phyloP scores from a whole-genome alignment of 2,797 vertebrate species.

The Catamblyrhynchus diadema region DNA sequence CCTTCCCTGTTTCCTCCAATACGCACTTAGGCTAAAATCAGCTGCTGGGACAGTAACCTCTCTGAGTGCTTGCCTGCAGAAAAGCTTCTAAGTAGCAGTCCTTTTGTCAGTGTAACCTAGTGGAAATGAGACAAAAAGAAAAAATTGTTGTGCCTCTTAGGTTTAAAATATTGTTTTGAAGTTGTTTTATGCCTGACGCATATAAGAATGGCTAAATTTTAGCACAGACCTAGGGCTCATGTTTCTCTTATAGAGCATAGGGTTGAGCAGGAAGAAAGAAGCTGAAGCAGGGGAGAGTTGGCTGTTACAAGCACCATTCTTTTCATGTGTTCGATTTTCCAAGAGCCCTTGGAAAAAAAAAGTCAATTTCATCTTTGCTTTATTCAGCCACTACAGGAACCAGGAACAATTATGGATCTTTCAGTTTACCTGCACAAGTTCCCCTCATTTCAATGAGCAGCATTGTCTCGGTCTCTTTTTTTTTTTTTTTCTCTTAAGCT shows the following conservation, averaged over 20 bases:
- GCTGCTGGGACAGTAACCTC: not conserved
- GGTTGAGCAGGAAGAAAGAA: not conserved
- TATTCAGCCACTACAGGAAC: not conserved
- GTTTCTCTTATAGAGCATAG: not conserved
- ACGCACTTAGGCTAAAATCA: not conserved
- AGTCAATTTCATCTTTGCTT: not conserved
- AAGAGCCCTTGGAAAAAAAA: not conserved
- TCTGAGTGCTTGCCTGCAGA: not conserved
- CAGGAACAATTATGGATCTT: not conserved
- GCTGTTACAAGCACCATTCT: not conserved
- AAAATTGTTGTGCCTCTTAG: not conserved
- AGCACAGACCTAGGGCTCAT: not conserved
- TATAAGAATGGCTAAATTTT: not conserved
- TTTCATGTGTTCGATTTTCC: not conserved
- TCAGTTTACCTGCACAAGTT: not conserved
- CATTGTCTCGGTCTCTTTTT: not conserved
- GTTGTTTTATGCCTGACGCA: not conserved
- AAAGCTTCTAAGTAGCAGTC: not conserved
- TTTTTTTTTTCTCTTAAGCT: not conserved
- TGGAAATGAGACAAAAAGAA: not conserved
- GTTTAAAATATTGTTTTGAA: not conserved
- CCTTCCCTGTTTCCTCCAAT: not conserved
- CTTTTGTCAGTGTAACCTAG: not conserved
- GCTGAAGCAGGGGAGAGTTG: not conserved
- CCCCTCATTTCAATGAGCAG: not conserved